Percentiles rank a stretch among this genome's conserved stretches.
These are phyloP conservation scores for Polypedilum vanderplanki DNA, from an alignment of 1,140 invertebrate species.

Conservation along the genomic window DNA sequence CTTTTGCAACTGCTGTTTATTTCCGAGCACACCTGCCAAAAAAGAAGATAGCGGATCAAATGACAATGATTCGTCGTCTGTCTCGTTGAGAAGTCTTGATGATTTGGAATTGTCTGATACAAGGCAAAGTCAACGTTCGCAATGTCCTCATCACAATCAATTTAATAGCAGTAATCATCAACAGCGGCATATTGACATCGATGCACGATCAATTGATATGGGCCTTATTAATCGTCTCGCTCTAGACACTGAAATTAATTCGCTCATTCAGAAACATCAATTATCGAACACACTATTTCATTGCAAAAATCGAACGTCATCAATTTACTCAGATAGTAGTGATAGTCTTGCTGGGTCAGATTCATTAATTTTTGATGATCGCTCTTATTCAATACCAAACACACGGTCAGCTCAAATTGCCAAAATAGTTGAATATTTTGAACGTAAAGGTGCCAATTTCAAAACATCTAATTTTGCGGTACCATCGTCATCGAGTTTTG, in stretches of 20 bases:
- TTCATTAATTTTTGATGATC: slow-evolving; percentile 53
- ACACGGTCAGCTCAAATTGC: slow-evolving; percentile 64
- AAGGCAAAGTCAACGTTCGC: slow-evolving; percentile 34
- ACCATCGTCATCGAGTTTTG: slow-evolving; percentile 31
- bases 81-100: slow-evolving; percentile 53
- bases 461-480: slow-evolving; percentile 38
- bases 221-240: slow-evolving; percentile 45
- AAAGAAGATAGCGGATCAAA: not conserved
- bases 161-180: too few species aligned
- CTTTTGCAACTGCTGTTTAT: not conserved
- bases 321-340: slow-evolving; percentile 77
- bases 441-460: slow-evolving; percentile 58
- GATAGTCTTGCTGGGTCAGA: slow-evolving; percentile 72
- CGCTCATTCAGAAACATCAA: slow-evolving; percentile 41
- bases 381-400: slow-evolving; percentile 46
- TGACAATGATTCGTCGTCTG: slow-evolving; percentile 41
- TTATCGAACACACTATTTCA: slow-evolving; percentile 48
- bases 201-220: slow-evolving; percentile 37
- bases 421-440: slow-evolving; percentile 82
- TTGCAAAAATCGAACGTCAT: slow-evolving; percentile 66
- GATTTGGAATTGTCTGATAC: slow-evolving; percentile 48
- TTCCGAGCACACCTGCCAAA: slow-evolving; percentile 24
- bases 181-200: slow-evolving; percentile 37
- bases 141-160: slow-evolving; percentile 38
- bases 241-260: slow-evolving; percentile 44